Conservation (phyloP, 2,888 invertebrate genomes). For the Mythimna pallens region DNA sequence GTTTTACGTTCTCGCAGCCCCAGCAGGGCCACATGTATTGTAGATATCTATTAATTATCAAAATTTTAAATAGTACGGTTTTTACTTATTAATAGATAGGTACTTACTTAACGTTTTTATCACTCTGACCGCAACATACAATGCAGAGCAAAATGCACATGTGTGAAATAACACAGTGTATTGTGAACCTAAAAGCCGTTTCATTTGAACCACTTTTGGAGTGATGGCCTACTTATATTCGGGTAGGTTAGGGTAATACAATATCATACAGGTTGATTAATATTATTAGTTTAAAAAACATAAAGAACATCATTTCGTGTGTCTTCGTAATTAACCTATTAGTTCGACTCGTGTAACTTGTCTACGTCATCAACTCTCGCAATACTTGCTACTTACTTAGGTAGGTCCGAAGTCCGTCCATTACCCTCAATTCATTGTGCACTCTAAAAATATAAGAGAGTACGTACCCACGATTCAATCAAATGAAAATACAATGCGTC, state of each 20-base stretch:
- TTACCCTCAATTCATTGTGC: background rate
- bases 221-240: no score
- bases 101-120: background rate
- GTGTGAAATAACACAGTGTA: background rate
- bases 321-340: background rate
- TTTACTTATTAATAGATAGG: background rate
- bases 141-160: background rate
- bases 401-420: background rate
- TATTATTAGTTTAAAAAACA: no score
- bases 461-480: conserved; percentile 5
- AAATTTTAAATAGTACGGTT: background rate
- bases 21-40: background rate
- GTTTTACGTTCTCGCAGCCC: no score
- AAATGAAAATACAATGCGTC: conserved; percentile 44
- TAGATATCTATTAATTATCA: background rate
- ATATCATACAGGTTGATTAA: no score
- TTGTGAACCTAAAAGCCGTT: no score
- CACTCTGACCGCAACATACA: background rate
- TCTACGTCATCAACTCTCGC: background rate
- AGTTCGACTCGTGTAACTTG: background rate
- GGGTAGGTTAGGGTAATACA: no score
- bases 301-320: background rate
- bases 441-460: background rate
- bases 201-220: no score
- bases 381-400: background rate